A percentile compares a stretch with the other conserved stretches of the same genome.
Evolutionary conservation across 1,140 invertebrate genomes (phyloP).

Genomic region (Drosophila orena): DNA sequence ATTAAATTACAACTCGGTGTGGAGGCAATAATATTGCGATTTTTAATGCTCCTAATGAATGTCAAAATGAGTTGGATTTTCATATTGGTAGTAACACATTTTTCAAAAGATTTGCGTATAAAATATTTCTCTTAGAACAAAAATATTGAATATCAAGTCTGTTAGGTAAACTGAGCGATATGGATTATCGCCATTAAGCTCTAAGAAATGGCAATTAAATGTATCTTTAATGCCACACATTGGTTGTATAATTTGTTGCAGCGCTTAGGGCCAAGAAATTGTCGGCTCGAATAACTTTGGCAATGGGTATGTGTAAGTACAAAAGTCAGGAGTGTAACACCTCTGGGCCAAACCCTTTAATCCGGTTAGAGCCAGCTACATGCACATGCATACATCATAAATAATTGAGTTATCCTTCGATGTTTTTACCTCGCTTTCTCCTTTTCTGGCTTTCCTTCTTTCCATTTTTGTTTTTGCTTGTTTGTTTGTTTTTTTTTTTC

Average conservation of each 20-base stretch:
- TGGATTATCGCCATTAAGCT: too few species aligned
- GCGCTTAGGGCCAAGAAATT: not conserved
- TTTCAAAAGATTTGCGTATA: too few species aligned
- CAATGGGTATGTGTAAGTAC: not conserved
- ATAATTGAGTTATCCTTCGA: slow-evolving; percentile 39
- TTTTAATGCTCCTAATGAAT: too few species aligned
- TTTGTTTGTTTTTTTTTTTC: not conserved
- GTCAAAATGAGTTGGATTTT: too few species aligned
- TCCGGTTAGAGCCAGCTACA: slow-evolving; percentile 18
- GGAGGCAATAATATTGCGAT: not conserved
- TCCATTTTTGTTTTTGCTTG: not conserved
- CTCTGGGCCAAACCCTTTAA: slow-evolving; percentile 25
- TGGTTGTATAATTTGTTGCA: not conserved
- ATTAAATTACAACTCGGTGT: slow-evolving; percentile 9
- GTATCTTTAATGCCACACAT: not conserved
- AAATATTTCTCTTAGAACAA: too few species aligned
- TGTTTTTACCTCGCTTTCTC: slow-evolving; percentile 9
- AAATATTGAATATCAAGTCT: too few species aligned
- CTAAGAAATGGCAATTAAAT: not conserved
- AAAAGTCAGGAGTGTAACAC: slow-evolving; percentile 19
- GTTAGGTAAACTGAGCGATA: too few species aligned
- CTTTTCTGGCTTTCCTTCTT: too few species aligned
- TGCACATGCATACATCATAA: slow-evolving; percentile 43
- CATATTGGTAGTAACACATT: too few species aligned
- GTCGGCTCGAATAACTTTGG: not conserved